These are phyloP conservation scores for Phalera bucephala DNA, from an alignment of 2,888 invertebrate species.

Conservation along the genomic window DNA sequence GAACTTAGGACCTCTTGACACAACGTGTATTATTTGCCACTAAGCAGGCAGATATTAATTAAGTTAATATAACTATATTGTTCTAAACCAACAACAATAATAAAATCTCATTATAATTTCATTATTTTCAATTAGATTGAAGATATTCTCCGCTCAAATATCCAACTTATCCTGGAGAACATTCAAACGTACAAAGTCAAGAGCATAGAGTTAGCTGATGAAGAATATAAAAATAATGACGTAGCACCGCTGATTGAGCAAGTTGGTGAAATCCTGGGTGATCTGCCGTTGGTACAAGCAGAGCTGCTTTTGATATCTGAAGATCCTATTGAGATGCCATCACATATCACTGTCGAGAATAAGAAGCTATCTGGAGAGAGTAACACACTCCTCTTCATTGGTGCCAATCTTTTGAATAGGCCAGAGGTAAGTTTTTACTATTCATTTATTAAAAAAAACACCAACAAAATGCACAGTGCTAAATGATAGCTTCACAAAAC, in stretches of 20 bases:
- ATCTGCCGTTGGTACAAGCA: constrained; percentile 87
- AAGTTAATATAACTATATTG: not conserved
- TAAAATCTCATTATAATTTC: not conserved
- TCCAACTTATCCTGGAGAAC: constrained; percentile 90
- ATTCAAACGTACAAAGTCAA: constrained; percentile 84
- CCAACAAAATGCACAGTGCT: no score
- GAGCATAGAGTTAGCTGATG: constrained; percentile 78
- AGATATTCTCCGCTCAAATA: constrained; percentile 82
- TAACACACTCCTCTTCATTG: constrained; percentile 76
- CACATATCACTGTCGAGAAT: constrained; percentile 83
- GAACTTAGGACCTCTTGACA: no score
- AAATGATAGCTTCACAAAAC: no score
- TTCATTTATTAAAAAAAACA: no score
- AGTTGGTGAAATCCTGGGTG: constrained; percentile 84
- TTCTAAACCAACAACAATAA: not conserved
- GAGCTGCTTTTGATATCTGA: constrained; percentile 84
- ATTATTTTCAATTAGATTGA: constrained; percentile 44
- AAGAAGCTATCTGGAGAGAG: constrained; percentile 83
- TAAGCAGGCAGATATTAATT: no score
- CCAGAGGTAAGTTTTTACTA: constrained; percentile 62
- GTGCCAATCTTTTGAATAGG: constrained; percentile 76
- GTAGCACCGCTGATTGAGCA: constrained; percentile 76
- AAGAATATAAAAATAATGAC: constrained; percentile 73
- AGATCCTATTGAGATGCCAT: constrained; percentile 69
- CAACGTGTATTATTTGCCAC: no score